phyloP scores from a whole-genome alignment of 1,140 invertebrate species.

The Dysdera silvatica region DNA sequence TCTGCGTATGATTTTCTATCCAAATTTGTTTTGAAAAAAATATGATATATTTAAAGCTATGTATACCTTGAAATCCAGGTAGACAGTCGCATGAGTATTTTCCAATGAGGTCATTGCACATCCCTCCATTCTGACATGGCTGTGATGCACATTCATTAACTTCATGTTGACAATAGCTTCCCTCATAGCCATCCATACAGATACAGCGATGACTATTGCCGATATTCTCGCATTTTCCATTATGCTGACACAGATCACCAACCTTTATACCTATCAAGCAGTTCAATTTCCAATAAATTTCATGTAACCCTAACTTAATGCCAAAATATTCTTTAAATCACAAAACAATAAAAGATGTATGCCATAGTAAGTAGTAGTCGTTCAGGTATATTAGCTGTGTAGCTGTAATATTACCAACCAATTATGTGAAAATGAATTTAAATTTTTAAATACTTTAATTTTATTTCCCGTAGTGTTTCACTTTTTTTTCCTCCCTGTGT shows the following conservation, averaged over 20 bases:
- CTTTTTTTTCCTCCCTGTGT: too few species aligned
- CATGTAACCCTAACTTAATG: too few species aligned
- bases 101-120: constrained; percentile 70
- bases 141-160: constrained; percentile 78
- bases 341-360: too few species aligned
- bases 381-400: too few species aligned
- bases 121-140: constrained; percentile 48
- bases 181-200: constrained; percentile 75
- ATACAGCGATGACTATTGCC: constrained; percentile 74
- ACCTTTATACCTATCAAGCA: constrained; percentile 52
- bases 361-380: too few species aligned
- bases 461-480: too few species aligned
- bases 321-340: too few species aligned
- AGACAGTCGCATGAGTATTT: constrained; percentile 53
- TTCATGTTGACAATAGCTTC: constrained; percentile 80
- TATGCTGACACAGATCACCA: constrained; percentile 74
- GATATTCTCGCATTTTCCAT: constrained; percentile 80
- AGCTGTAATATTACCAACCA: too few species aligned
- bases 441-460: too few species aligned
- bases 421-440: too few species aligned
- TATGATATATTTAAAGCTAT: background rate
- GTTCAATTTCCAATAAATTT: too few species aligned
- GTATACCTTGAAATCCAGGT: constrained; percentile 43
- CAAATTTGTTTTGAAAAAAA: background rate
- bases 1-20: too few species aligned